Percentiles rank a stretch among this genome's conserved stretches.
Conservation (phyloP, 2,888 invertebrate genomes). For the Odontocolon sp. region DNA sequence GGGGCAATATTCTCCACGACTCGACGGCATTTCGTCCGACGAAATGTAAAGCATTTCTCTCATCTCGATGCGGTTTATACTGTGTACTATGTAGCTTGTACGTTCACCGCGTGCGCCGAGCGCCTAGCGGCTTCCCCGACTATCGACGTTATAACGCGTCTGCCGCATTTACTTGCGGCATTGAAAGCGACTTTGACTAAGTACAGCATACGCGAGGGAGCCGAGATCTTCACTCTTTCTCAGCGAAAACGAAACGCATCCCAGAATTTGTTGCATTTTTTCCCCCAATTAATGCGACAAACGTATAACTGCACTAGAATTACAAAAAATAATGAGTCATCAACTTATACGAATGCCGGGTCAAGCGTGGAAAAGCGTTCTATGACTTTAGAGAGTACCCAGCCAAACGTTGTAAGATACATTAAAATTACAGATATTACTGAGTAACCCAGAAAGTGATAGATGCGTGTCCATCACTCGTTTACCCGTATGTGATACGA, state of each 20-base stretch:
- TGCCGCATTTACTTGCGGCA: constrained; percentile 49
- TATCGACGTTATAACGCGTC: constrained; percentile 49
- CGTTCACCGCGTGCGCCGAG: constrained; percentile 41
- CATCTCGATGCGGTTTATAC: background rate
- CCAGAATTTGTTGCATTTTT: background rate
- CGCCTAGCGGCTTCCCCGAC: constrained; percentile 40
- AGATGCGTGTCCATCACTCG: constrained; percentile 58
- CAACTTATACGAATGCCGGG: background rate
- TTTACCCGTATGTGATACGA: constrained; percentile 37
- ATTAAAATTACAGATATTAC: constrained; percentile 54
- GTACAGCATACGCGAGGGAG: constrained; percentile 3
- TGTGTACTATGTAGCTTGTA: background rate
- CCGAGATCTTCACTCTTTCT: background rate
- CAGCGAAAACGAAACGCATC: constrained; percentile 42
- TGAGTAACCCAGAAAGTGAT: constrained; percentile 62
- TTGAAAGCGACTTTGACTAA: constrained; percentile 56
- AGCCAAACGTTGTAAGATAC: background rate
- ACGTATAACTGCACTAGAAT: background rate
- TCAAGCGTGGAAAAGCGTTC: background rate
- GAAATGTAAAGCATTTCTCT: constrained; percentile 10
- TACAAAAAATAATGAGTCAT: background rate
- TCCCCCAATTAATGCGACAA: no score
- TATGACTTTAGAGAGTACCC: constrained; percentile 16
- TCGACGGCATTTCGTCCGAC: constrained; percentile 27
- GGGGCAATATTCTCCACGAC: constrained; percentile 55